Evolutionary conservation across 2,797 vertebrate genomes (phyloP).

Genomic region (Rhadinocentrus ornatus): DNA sequence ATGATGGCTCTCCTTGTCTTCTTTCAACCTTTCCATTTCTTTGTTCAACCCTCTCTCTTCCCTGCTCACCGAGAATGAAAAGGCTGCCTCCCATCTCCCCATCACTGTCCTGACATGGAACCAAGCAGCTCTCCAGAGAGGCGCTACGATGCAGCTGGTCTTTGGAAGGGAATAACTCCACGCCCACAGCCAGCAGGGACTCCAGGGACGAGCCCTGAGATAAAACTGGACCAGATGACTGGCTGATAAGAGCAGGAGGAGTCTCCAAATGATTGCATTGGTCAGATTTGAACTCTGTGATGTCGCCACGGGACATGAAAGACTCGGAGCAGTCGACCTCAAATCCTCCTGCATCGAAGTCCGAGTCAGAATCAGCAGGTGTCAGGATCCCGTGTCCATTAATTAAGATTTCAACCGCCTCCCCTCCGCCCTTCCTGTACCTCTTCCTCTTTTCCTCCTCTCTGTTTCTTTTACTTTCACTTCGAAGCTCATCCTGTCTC

Average conservation of each 20-base stretch:
- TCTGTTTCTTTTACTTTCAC: conserved; percentile 41
- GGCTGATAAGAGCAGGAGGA: conserved; percentile 16
- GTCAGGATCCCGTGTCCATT: conserved; percentile 66
- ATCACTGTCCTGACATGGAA: conserved; percentile 83
- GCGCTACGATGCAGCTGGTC: conserved; percentile 87
- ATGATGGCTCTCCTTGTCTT: conserved; percentile 38
- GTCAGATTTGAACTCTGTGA: conserved; percentile 8
- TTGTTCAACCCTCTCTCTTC: conserved; percentile 74
- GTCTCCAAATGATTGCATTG: conserved; percentile 21
- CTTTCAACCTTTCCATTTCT: conserved; percentile 56
- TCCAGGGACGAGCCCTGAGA: conserved; percentile 92
- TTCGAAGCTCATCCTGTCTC: conserved; percentile 33
- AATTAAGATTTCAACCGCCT: conserved; percentile 70
- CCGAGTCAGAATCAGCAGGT: conserved; percentile 68
- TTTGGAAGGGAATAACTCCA: conserved; percentile 88
- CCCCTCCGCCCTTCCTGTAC: conserved; percentile 53
- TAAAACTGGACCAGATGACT: conserved; percentile 72
- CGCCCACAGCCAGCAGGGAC: conserved; percentile 87
- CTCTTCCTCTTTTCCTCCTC: conserved; percentile 65
- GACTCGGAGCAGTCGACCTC: neutral
- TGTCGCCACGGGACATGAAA: conserved; percentile 45
- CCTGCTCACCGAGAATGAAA: conserved; percentile 83
- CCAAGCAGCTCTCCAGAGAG: conserved; percentile 92
- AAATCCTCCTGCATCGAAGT: conserved; percentile 41
- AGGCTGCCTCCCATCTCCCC: conserved; percentile 80